Evolutionary conservation across 2,113 vertebrate genomes (phyloP), one percentile per base, ranked within the genome.

Genomic region (Holacanthus passer): DNA sequence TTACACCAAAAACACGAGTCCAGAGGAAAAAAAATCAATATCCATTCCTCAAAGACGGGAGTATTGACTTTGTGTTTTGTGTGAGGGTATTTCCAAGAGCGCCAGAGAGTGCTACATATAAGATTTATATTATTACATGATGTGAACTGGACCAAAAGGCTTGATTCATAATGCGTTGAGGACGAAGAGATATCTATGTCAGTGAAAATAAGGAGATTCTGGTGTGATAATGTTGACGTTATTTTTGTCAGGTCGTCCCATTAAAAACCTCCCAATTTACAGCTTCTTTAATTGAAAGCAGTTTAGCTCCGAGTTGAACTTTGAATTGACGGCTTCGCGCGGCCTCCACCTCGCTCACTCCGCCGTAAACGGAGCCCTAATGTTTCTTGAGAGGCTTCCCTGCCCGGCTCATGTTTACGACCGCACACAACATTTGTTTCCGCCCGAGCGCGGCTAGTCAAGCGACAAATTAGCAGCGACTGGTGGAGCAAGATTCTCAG

Each of bases 391-490:
- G 70, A 73, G 58, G 70, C 39, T 48, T 75, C 29, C 39, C 64
- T 16, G 12, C 66, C 24, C 39, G 47, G 41, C 52, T 82, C 48
- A 14, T 87, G 43, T 88, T 85, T 73, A 70, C 20, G 1, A 35
- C 59, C 73, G 32, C 67, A 70, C 78, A 66, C 67, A 67, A 81
- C 85, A 78, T 66, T 82, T 79, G 50, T 86, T 82, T 22, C 77
- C 45, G 10, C 56, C 48, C 24, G 11, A 52, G 76, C 77, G 35
- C 39, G 27, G 79, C 59, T 53, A 84, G 68, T 76, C 86, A 81
- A 73, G 79, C 83, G 79, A 79, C 80, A 92, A 93, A 93, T 90
- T 87, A 87, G 79, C 79, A 65, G 79, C 48, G 73, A 73, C 59
- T 29, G 74, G 67, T 45, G 69, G 67, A 91, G 68, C 76, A 47